Conservation (phyloP, 2,888 invertebrate genomes). For the Chrysolina oricalcia region DNA sequence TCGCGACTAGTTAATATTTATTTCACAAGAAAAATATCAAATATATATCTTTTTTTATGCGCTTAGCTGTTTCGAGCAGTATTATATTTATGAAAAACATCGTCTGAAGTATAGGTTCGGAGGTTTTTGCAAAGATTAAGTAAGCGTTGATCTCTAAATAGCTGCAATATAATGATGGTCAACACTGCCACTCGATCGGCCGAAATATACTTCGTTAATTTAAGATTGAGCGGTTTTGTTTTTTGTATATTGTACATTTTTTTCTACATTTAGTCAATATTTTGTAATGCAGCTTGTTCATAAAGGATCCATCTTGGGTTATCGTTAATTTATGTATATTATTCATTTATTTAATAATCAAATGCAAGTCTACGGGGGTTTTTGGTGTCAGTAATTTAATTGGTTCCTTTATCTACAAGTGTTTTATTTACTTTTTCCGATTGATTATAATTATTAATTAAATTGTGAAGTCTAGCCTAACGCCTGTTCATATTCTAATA, state of each 20-base stretch:
- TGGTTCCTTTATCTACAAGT: conserved; percentile 53
- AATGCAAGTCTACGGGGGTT: conserved; percentile 37
- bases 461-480: conserved; percentile 66
- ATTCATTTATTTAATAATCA: conserved; percentile 40
- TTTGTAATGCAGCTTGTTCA: conserved; percentile 50
- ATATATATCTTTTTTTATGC: not conserved
- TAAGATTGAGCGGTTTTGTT: conserved; percentile 48
- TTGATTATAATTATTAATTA: conserved; percentile 57
- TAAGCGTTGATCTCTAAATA: conserved; percentile 58
- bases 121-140: conserved; percentile 36
- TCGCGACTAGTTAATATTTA: not conserved
- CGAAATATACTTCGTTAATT: conserved; percentile 52
- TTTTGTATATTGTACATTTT: conserved; percentile 58
- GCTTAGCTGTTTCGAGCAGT: conserved; percentile 35
- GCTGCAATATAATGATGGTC: conserved; percentile 60
- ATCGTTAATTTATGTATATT: conserved; percentile 46
- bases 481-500: conserved; percentile 70
- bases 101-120: conserved; percentile 30
- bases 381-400: conserved; percentile 45
- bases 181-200: conserved; percentile 63
- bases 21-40: not conserved
- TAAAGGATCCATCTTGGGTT: conserved; percentile 45
- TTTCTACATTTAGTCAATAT: conserved; percentile 48
- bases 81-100: conserved; percentile 28
- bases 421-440: conserved; percentile 47